Evolutionary conservation across 1,140 invertebrate species (phyloP).

Genomic region (Solen grandis): DNA sequence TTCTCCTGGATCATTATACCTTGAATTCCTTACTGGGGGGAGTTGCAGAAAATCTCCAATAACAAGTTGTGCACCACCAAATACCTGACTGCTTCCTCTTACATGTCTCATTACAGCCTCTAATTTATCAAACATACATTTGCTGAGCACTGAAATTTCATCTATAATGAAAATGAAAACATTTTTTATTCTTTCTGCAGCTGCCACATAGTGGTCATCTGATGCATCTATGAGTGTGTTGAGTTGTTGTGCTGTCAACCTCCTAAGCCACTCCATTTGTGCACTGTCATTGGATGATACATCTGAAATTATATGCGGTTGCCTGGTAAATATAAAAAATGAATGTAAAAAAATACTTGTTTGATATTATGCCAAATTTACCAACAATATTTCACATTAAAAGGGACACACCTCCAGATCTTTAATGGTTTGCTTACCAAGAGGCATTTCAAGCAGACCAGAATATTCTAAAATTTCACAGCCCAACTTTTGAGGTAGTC

Average conservation of each 20-base stretch:
- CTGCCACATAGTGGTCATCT: conserved; percentile 8
- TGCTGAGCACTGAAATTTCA: conserved; percentile 31
- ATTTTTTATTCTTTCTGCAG: conserved; percentile 9
- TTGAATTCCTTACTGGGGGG: conserved; percentile 33
- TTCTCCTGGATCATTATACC: conserved; percentile 29
- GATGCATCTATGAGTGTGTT: not conserved
- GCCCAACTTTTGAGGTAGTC: too few species aligned
- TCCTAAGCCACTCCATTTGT: conserved; percentile 47
- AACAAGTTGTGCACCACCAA: too few species aligned
- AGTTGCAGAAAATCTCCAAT: conserved; percentile 21
- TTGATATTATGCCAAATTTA: conserved; percentile 4
- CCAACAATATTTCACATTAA: not conserved
- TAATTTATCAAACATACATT: conserved; percentile 34
- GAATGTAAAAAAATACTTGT: not conserved
- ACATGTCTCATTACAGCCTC: conserved; percentile 13
- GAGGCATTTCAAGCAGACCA: too few species aligned
- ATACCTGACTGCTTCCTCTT: not conserved
- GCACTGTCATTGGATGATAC: conserved; percentile 24
- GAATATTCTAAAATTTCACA: too few species aligned
- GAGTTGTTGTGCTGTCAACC: conserved; percentile 4
- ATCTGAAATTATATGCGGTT: conserved; percentile 5
- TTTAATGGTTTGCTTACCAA: too few species aligned
- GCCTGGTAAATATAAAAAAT: conserved; percentile 4
- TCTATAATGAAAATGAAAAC: conserved; percentile 28
- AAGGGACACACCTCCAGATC: too few species aligned